Conservation (phyloP, 2,888 invertebrate species). For the Holacanthella duospinosa region DNA sequence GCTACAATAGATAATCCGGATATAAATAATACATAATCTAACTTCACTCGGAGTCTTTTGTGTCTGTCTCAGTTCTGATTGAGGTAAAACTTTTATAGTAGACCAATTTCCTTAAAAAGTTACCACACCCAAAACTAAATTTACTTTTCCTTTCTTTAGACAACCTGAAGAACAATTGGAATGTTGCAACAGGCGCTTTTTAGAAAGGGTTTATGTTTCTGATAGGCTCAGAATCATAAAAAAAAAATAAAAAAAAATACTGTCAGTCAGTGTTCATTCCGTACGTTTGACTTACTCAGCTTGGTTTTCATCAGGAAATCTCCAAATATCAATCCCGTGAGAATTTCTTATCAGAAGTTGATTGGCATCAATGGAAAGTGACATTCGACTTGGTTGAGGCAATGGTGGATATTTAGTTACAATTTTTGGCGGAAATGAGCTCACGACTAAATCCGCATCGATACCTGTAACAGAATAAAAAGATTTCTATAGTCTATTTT, state of each 20-base stretch:
- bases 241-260: neutral
- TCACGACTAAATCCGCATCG: constrained; percentile 33
- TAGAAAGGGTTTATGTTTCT: neutral
- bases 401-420: constrained; percentile 34
- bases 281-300: constrained; percentile 22
- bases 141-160: neutral
- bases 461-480: constrained; percentile 20
- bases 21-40: too few relatives aligned
- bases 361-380: constrained; percentile 13
- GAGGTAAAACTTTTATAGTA: neutral
- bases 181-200: constrained; percentile 1
- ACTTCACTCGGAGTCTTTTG: neutral
- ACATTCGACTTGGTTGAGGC: constrained; percentile 17
- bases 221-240: neutral
- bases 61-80: neutral
- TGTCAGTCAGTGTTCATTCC: neutral
- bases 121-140: constrained; percentile 1
- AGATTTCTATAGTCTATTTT: neutral
- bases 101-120: neutral
- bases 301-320: constrained; percentile 18
- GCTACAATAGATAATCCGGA: too few relatives aligned
- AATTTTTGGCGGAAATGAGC: constrained; percentile 29
- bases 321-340: constrained; percentile 28
- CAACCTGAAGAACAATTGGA: neutral
- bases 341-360: constrained; percentile 22